A percentile compares a stretch with the other conserved stretches of the same genome.
Evolutionary conservation across 1,140 invertebrate species (phyloP).

Genomic region (Anastatus disparis): DNA sequence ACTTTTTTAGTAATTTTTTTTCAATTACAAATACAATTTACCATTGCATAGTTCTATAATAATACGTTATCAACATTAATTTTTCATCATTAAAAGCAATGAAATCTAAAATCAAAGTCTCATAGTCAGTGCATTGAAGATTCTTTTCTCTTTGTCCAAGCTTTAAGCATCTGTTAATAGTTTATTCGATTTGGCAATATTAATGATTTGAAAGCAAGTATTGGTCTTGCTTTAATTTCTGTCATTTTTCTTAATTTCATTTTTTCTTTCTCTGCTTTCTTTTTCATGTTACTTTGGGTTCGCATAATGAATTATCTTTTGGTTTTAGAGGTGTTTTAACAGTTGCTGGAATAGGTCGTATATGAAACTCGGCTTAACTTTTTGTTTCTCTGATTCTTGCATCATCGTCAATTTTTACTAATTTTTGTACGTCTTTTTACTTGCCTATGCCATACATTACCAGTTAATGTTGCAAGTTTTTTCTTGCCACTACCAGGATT

Average conservation of each 20-base stretch:
- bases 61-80: slow-evolving; percentile 31
- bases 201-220: slow-evolving; percentile 56
- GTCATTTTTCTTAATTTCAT: slow-evolving; percentile 52
- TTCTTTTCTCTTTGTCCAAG: slow-evolving; percentile 47
- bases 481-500: neutral
- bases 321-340: slow-evolving; percentile 40
- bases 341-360: slow-evolving; percentile 59
- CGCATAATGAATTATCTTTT: slow-evolving; percentile 27
- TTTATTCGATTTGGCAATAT: slow-evolving; percentile 52
- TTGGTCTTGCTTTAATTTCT: slow-evolving; percentile 56
- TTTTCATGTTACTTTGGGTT: slow-evolving; percentile 42
- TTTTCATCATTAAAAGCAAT: slow-evolving; percentile 6
- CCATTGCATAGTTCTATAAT: too few relatives aligned
- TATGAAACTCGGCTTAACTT: slow-evolving; percentile 60
- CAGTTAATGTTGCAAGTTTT: neutral
- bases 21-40: too few relatives aligned
- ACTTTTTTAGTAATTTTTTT: too few relatives aligned
- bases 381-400: slow-evolving; percentile 53
- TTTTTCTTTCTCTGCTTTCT: slow-evolving; percentile 50
- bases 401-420: slow-evolving; percentile 63
- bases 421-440: slow-evolving; percentile 28
- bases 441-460: neutral
- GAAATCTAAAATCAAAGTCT: slow-evolving; percentile 10
- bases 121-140: slow-evolving; percentile 10
- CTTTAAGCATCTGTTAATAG: slow-evolving; percentile 54